These are phyloP conservation scores for Stichodactyla helianthus DNA, from an alignment of 64 coral and sea anemone genomes.

Conservation along the genomic window DNA sequence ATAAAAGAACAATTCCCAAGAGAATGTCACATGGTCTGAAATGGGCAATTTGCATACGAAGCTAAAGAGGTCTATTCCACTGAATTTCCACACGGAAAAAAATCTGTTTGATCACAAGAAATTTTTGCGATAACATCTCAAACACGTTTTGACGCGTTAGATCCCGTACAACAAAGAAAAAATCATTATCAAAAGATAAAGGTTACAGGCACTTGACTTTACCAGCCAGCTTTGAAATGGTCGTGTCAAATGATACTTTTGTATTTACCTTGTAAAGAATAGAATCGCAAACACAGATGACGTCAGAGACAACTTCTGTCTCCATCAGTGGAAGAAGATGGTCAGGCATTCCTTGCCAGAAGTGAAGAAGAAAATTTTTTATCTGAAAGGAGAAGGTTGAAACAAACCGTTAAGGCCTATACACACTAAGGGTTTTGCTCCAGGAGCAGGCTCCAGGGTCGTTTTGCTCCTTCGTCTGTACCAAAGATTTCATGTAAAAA, in stretches of 20 bases:
- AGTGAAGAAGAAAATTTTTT: constrained; percentile 95
- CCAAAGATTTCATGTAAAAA: no score
- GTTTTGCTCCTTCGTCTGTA: no score
- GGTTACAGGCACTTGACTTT: background rate
- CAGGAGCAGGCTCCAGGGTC: no score
- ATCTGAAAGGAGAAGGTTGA: constrained; percentile 48
- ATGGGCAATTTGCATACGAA: no score
- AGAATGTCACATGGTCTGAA: no score
- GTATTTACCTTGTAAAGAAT: constrained; percentile 96
- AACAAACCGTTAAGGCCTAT: background rate
- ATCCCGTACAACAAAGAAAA: background rate
- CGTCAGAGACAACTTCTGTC: constrained; percentile 83
- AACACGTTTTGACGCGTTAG: background rate
- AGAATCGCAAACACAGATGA: constrained; percentile 97
- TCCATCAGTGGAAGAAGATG: constrained; percentile 93
- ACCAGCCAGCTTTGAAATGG: background rate
- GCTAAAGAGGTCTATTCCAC: background rate
- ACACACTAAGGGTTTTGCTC: no score
- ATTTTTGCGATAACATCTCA: background rate
- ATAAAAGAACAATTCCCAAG: no score
- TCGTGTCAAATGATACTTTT: background rate
- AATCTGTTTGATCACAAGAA: background rate
- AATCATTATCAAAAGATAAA: constrained; percentile 1
- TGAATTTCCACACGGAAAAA: background rate
- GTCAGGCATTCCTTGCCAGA: constrained; percentile 98